phyloP scores from a whole-genome alignment of 2,888 invertebrate genomes.

The Leucozona laternaria region DNA sequence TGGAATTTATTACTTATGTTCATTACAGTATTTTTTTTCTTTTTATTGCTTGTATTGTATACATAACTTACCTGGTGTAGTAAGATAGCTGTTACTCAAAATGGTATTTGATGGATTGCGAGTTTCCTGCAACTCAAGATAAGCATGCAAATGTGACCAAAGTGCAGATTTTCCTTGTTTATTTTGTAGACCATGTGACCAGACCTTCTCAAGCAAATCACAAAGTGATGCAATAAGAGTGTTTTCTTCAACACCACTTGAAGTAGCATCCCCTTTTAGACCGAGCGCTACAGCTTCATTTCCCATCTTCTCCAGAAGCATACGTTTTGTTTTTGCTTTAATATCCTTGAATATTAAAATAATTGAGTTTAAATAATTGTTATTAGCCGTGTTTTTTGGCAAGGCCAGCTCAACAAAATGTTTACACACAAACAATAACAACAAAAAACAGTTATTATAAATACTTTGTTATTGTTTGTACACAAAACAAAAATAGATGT shows the following conservation, averaged over 20 bases:
- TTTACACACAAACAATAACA: too few relatives aligned
- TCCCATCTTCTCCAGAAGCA: constrained; percentile 99
- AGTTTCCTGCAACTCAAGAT: constrained; percentile 92
- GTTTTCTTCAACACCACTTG: constrained; percentile 95
- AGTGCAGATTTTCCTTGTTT: constrained; percentile 98
- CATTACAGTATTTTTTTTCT: background rate
- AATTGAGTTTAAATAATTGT: background rate
- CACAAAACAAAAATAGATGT: too few relatives aligned
- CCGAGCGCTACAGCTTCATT: constrained; percentile 97
- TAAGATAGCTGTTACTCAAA: constrained; percentile 85
- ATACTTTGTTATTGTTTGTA: too few relatives aligned
- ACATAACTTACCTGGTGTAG: constrained; percentile 83
- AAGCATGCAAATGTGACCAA: constrained; percentile 97
- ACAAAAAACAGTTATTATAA: too few relatives aligned
- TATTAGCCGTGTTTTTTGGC: too few relatives aligned
- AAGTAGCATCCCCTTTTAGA: constrained; percentile 90
- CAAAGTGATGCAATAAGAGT: constrained; percentile 99
- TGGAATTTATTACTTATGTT: background rate
- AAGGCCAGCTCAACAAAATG: too few relatives aligned
- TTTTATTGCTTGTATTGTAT: background rate
- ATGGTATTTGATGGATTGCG: constrained; percentile 82
- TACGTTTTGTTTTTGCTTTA: constrained; percentile 97
- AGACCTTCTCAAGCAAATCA: constrained; percentile 97
- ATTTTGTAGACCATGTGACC: constrained; percentile 98
- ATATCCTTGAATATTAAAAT: constrained; percentile 87